Base-by-base conservation (phyloP, 2,888 invertebrate genomes). In the Stenchaetothrips biformis region DNA sequence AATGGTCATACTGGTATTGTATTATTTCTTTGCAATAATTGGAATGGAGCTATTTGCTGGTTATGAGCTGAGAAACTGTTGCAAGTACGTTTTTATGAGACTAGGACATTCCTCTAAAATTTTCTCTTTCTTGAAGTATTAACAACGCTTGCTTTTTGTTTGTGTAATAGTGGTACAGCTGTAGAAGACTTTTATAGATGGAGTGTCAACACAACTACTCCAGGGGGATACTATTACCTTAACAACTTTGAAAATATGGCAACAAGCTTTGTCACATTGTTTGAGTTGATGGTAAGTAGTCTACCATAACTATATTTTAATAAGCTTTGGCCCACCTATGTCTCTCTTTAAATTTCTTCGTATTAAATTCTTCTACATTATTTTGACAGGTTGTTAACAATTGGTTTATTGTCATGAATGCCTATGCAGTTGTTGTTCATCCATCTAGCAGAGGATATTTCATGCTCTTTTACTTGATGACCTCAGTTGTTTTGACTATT, bases 401-500 rank as follows among this genome's bases (percentile, higher is more conserved):
- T 11, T 74, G 67, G 67, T 95, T 96, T 85, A 94, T 95, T 81
- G 90, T 95, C 47, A 96, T 96, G 96, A 94, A 95, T 86, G 95
- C 93, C 1, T 94, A 92, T 85, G 93, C 93, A 0, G 89, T 90
- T 0, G 92, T 92, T 25, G 90, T 91, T 0, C 90, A 91, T 79
- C 90, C 92, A 84, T 93, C 92, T 87, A 93, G 93, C 80, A 89
- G 95, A 83, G 87, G 94, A n/a, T 96, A 93, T 86, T 96, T 96
- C 86, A 96, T 96, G 94, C 88, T 91, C 67, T 96, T 96, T 88
- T 96, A 95, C 87, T 88, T 96, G 79, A 92, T 94, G 84, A 96
- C 95, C 80, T 95, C 96, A 95, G 94, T 93, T 82, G 95, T 96
- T n/a, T 88, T 96, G 84, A 95, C 95, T 0, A 95, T 96, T 82